Evolutionary conservation across 92 coral and sea anemone genomes (phyloP).

Genomic region (Plumapathes pennacea): DNA sequence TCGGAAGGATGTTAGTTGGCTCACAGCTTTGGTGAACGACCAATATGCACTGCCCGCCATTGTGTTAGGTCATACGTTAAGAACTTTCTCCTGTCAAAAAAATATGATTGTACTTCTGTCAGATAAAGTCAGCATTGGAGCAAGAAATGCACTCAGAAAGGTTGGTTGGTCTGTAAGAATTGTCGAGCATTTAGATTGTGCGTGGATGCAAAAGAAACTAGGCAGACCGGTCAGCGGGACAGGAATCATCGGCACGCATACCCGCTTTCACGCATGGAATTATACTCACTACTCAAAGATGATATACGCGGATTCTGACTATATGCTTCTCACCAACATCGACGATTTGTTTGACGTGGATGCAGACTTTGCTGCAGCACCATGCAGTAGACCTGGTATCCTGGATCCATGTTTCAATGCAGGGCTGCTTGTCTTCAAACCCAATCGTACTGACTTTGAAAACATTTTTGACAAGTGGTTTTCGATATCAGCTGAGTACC

Average conservation of each 20-base stretch:
- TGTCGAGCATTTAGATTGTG: slow-evolving; percentile 67
- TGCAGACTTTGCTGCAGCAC: slow-evolving; percentile 72
- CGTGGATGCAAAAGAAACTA: slow-evolving; percentile 66
- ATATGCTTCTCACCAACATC: slow-evolving; percentile 60
- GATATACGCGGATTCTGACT: slow-evolving; percentile 70
- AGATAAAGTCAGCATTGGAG: slow-evolving; percentile 48
- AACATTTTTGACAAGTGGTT: slow-evolving; percentile 39
- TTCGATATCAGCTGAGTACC: slow-evolving; percentile 17
- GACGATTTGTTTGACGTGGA: slow-evolving; percentile 63
- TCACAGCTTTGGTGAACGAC: slow-evolving; percentile 71
- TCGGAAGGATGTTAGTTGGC: slow-evolving; percentile 59
- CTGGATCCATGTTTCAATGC: slow-evolving; percentile 80
- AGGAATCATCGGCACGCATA: slow-evolving; percentile 70
- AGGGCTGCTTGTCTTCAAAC: slow-evolving; percentile 64
- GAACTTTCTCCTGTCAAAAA: slow-evolving; percentile 59
- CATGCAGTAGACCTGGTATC: slow-evolving; percentile 72
- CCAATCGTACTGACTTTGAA: slow-evolving; percentile 14
- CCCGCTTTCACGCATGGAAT: slow-evolving; percentile 74
- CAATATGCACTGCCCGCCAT: slow-evolving; percentile 61
- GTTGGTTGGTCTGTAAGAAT: slow-evolving; percentile 61
- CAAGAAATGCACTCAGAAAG: slow-evolving; percentile 38
- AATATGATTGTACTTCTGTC: slow-evolving; percentile 77
- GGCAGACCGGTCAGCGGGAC: not conserved
- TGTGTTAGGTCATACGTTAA: slow-evolving; percentile 58
- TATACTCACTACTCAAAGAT: slow-evolving; percentile 65